Base-by-base conservation (phyloP, 2,113 vertebrate species). In the Anser brachyrhynchus region DNA sequence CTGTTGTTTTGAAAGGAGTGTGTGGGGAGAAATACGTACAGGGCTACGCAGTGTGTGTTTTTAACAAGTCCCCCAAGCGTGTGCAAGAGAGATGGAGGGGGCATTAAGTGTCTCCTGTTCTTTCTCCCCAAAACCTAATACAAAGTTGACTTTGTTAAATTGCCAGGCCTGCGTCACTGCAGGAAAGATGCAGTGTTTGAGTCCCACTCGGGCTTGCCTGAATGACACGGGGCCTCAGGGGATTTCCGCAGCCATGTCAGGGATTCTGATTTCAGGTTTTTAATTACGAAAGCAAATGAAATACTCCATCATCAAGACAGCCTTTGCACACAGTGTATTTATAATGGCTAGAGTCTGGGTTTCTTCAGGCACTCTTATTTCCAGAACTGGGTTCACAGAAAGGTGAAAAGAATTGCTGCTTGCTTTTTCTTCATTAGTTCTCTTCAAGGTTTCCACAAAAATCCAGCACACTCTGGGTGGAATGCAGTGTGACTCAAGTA, bases 291-390 rank as follows among this genome's bases (percentile, higher is more conserved):
- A 93, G 59, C 72, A 90, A 88, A 80, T 70, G 0, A 94, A 93
- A 70, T 83, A 37, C 75, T 90, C 92, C 31, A 22, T 87, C 49
- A 33, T 80, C 51, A 94, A 83, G 93, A 72, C 14, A n/a, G 62
- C 8, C 49, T 84, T 11, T 66, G 71, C 31, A 9, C 13, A 35
- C 51, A 37, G 0, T 51, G 25, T 79, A 12, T 90, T 95, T 92
- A 19, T 80, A 90, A 33, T 70, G 44, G 46, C 69, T 83, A 2
- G 8, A 43, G 31, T 41, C 41, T 85, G 72, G 46, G 37, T 71
- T 94, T 90, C 72, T 70, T 94, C 84, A 94, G 55, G 31, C 55
- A 15, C 25, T 90, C 74, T 87, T 83, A 77, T 20, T 93, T 95
- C 46, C 59, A 92, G 52, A 54, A 17, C 22, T 73, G 77, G 4